Conservation (phyloP, 2,888 invertebrate genomes). For the Drosophila longiperda region DNA sequence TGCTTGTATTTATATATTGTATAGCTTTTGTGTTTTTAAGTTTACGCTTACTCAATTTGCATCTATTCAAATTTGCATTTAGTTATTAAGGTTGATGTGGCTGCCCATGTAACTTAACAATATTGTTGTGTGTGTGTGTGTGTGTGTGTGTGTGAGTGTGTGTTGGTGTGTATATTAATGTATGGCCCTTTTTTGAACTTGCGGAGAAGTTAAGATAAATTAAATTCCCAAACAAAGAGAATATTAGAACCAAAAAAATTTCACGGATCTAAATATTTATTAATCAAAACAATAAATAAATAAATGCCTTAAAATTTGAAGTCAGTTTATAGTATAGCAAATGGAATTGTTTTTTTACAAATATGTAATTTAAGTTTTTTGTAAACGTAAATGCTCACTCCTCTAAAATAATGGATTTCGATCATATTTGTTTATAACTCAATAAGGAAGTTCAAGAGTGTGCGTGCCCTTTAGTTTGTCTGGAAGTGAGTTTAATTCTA, state of each 20-base stretch:
- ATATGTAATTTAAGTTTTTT: background rate
- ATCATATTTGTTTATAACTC: background rate
- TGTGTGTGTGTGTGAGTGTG: slow-evolving; percentile 5
- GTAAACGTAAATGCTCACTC: slow-evolving; percentile 1
- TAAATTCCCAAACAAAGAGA: background rate
- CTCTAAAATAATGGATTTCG: background rate
- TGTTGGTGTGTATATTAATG: slow-evolving; percentile 5
- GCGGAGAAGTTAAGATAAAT: background rate
- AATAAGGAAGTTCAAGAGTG: slow-evolving; percentile 14
- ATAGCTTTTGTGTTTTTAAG: slow-evolving; percentile 8
- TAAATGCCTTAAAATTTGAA: background rate
- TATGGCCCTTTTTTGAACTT: slow-evolving; percentile 22
- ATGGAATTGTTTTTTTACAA: background rate
- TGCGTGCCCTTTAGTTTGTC: slow-evolving; percentile 2
- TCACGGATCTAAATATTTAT: background rate
- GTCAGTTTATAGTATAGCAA: background rate
- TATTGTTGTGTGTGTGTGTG: slow-evolving; percentile 26
- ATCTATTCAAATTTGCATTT: slow-evolving; percentile 49
- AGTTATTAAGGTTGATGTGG: slow-evolving; percentile 65
- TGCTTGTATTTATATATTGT: slow-evolving; percentile 14
- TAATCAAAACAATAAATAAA: background rate
- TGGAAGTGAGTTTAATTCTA: slow-evolving; percentile 17
- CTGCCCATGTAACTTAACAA: slow-evolving; percentile 55
- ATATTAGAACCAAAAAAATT: background rate
- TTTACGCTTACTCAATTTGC: slow-evolving; percentile 44